Base-by-base conservation (phyloP, 2,888 invertebrate species). In the Agrochola lota region DNA sequence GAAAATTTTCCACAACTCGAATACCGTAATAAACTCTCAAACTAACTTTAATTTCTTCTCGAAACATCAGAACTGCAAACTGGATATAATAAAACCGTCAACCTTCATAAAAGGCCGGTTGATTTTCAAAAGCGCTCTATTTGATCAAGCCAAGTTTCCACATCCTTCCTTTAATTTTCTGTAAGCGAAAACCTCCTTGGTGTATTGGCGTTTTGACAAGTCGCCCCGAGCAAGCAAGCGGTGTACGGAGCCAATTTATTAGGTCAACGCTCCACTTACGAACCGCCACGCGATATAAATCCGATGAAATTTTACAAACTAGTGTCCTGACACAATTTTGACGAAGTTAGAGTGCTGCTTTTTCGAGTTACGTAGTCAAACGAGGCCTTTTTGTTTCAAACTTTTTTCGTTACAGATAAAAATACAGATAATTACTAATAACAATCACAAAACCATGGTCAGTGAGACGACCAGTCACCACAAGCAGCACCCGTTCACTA, bases 151-250 rank as follows among this genome's bases (percentile, higher is more conserved):
- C 75, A 71, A 79, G 75, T 71, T 84, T 63, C 63, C 78, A 77
- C 84, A 74, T 78, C 73, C 71, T 84, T 74, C 68, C 67, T 81
- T 74, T 81, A 87, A 87, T 86, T 81, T 84, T 81, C 70, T 77
- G 78, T 83, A 79, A 87, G 75, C 86, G 83, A 84, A 85, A 85
- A 76, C 78, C 76, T 84, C 74, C 77, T 85, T 81, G 73, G 80
- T 80, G 85, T 85, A 87, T 88, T 86, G 92, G 88, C 89, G 87
- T 91, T 92, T 92, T 93, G 92, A 92, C 91, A 92, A 90, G 80
- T 84, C 85, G 90, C 91, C 85, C 60, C 84, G 82, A 84, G 90
- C 89, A 57, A 84, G 81, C 71, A 60, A 85, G 83, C 72, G 74
- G 73, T 75, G 71, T 78, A 79, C 78, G 82, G 74, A 85, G 81